phyloP scores from a whole-genome alignment of 2,888 invertebrate genomes.

The Fissipunctia ypsillon region DNA sequence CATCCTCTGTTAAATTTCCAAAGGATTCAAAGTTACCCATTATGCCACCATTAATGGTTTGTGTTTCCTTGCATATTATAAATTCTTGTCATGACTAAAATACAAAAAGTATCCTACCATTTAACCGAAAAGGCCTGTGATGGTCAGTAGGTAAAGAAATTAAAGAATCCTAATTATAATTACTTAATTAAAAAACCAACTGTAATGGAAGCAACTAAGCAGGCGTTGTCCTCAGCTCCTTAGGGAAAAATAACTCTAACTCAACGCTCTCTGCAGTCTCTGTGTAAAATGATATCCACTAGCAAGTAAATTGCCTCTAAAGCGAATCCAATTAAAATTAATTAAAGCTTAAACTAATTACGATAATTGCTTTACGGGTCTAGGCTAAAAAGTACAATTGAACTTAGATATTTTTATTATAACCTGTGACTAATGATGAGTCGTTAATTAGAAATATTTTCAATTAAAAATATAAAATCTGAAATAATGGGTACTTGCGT shows the following conservation, averaged over 20 bases:
- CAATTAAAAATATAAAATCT: conserved; percentile 24
- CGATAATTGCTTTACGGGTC: conserved; percentile 43
- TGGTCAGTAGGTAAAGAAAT: not conserved
- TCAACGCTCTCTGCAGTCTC: conserved; percentile 6
- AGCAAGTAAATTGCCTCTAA: conserved; percentile 33
- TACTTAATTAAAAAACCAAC: conserved; percentile 20
- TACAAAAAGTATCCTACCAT: too few species aligned
- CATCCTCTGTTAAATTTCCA: not conserved
- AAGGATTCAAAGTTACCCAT: not conserved
- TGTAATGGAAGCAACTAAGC: conserved; percentile 1
- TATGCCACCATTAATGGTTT: not conserved
- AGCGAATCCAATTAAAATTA: conserved; percentile 38
- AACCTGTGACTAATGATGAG: conserved; percentile 25
- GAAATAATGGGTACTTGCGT: conserved; percentile 39
- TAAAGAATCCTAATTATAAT: not conserved
- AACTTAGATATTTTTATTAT: conserved; percentile 20
- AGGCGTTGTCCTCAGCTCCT: conserved; percentile 17
- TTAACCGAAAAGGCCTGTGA: not conserved
- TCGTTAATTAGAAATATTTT: conserved; percentile 30
- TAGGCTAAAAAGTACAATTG: conserved; percentile 44
- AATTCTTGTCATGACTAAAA: not conserved
- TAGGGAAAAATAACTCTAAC: conserved; percentile 35
- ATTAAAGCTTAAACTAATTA: conserved; percentile 37
- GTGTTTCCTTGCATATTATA: not conserved
- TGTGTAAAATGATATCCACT: conserved; percentile 39